Evolutionary conservation across 2,888 invertebrate genomes (phyloP).

Genomic region (Andricus curvator): DNA sequence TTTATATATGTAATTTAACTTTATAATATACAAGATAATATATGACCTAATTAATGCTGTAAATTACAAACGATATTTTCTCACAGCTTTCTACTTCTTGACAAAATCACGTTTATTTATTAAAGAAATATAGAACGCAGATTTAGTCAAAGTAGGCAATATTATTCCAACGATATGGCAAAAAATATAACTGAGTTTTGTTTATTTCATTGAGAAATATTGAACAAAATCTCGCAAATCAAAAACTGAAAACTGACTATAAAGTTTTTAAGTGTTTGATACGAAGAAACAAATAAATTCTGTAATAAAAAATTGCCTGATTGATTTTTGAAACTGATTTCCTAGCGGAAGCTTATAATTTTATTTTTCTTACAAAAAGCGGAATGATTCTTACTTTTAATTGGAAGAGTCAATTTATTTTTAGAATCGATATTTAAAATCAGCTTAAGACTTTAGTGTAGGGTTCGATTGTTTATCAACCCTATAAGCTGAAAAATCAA

Average conservation of each 20-base stretch:
- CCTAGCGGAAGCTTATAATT: background rate
- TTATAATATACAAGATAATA: conserved; percentile 9
- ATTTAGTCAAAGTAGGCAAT: conserved; percentile 19
- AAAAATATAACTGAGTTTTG: conserved; percentile 28
- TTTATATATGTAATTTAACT: background rate
- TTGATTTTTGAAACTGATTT: conserved; percentile 2
- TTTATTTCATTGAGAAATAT: conserved; percentile 44
- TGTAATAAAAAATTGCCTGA: conserved; percentile 3
- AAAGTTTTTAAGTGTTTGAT: conserved; percentile 20
- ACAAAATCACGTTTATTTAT: conserved; percentile 26
- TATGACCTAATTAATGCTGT: conserved; percentile 6
- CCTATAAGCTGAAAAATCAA: background rate
- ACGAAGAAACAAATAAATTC: background rate
- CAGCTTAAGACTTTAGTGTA: background rate
- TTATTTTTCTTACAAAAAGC: background rate
- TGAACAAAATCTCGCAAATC: conserved; percentile 41
- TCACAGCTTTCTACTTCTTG: background rate
- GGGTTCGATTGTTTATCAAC: background rate
- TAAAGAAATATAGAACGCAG: background rate
- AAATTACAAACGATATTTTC: conserved; percentile 26
- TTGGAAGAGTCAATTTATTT: background rate
- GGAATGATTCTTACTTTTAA: background rate
- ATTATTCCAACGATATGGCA: background rate
- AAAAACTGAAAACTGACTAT: conserved; percentile 21
- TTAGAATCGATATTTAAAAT: background rate